A percentile compares a stretch with the other conserved stretches of the same genome.
phyloP scores from a whole-genome alignment of 1,140 invertebrate species.

The Lasaia peninsularis region DNA sequence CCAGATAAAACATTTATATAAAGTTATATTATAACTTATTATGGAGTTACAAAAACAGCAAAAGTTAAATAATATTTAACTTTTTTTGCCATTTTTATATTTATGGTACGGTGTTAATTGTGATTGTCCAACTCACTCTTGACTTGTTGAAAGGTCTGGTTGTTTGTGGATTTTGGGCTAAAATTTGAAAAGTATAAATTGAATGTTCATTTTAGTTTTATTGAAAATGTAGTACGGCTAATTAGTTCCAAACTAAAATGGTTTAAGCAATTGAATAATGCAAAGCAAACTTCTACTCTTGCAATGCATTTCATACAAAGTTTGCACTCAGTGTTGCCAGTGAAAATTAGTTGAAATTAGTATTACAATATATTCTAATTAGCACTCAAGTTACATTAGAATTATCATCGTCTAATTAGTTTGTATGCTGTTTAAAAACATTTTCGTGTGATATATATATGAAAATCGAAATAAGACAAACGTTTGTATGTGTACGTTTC shows the following conservation, averaged over 20 bases:
- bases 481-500: too few species aligned
- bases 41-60: too few species aligned
- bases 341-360: constrained; percentile 5
- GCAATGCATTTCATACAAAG: constrained; percentile 12
- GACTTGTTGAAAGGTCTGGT: too few species aligned
- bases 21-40: too few species aligned
- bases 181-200: not conserved
- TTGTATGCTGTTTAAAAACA: not conserved
- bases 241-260: constrained; percentile 7
- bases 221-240: constrained; percentile 6
- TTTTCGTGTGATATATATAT: too few species aligned
- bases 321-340: constrained; percentile 11
- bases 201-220: constrained; percentile 12
- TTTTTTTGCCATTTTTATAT: too few species aligned
- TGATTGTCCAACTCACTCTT: too few species aligned
- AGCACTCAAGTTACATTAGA: not conserved
- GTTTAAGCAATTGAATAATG: constrained; percentile 17
- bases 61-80: too few species aligned
- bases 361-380: constrained; percentile 10
- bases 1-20: too few species aligned
- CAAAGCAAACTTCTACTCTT: constrained; percentile 16
- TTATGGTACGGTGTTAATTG: too few species aligned
- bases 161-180: not conserved
- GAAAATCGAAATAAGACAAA: too few species aligned
- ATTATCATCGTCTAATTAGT: not conserved